A percentile compares a stretch with the other conserved stretches of the same genome.
Evolutionary conservation across 2,888 invertebrate species (phyloP).

Genomic region (Nipponacmea schrenckii): DNA sequence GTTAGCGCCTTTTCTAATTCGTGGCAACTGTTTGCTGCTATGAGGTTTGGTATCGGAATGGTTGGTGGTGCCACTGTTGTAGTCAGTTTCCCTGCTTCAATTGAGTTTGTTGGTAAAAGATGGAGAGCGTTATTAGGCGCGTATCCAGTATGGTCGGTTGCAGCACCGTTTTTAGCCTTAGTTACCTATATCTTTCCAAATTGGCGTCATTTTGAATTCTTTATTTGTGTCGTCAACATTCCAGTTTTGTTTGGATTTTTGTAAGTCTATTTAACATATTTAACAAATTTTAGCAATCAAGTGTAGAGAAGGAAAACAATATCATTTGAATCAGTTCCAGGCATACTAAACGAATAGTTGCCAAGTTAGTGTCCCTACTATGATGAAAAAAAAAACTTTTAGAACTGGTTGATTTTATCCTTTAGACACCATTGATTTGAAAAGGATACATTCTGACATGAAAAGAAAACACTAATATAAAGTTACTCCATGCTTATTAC

Average conservation of each 20-base stretch:
- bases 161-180: slow-evolving; percentile 25
- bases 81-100: slow-evolving; percentile 24
- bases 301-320: too few species aligned
- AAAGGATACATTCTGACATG: too few species aligned
- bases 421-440: too few species aligned
- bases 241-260: slow-evolving; percentile 15
- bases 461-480: too few species aligned
- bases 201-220: slow-evolving; percentile 31
- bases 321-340: too few species aligned
- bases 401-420: too few species aligned
- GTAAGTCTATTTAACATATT: slow-evolving; percentile 11
- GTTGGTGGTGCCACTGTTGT: slow-evolving; percentile 23
- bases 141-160: slow-evolving; percentile 30
- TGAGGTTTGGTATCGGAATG: neutral
- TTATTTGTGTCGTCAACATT: slow-evolving; percentile 13
- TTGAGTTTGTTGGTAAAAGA: slow-evolving; percentile 29
- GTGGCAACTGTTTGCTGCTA: neutral
- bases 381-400: too few species aligned
- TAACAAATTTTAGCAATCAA: too few species aligned
- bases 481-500: too few species aligned
- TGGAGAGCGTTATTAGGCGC: slow-evolving; percentile 26
- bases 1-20: neutral
- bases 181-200: slow-evolving; percentile 21
- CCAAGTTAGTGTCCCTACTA: too few species aligned
- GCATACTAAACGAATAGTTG: too few species aligned